These are phyloP conservation scores for Luscinia luscinia DNA, from an alignment of 2,797 vertebrate genomes.

Conservation along the genomic window DNA sequence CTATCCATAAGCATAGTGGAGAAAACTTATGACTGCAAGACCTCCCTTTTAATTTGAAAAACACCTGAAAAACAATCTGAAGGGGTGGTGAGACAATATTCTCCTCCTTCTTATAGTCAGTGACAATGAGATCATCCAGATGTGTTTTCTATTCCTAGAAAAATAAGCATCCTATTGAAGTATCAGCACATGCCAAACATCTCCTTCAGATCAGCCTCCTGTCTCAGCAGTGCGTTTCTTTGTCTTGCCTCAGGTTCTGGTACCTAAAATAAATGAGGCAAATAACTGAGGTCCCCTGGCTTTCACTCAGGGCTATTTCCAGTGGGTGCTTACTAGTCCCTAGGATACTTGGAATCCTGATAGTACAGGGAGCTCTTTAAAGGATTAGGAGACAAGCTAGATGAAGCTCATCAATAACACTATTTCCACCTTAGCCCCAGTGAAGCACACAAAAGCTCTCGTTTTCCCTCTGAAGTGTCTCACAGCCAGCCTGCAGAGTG, in stretches of 20 bases:
- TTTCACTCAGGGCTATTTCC: not conserved
- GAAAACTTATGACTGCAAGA: not conserved
- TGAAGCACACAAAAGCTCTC: not conserved
- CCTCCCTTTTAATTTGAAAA: slow-evolving; percentile 3
- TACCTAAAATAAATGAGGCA: not conserved
- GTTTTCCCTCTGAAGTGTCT: not conserved
- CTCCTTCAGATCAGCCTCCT: not conserved
- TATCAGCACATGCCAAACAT: not conserved
- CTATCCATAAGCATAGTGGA: not conserved
- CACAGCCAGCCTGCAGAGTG: not conserved
- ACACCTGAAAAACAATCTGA: not conserved
- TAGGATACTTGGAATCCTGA: not conserved
- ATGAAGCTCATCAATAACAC: not conserved
- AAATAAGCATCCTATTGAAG: not conserved
- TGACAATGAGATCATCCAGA: not conserved
- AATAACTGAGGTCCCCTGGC: not conserved
- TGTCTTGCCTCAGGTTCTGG: not conserved
- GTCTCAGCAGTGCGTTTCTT: not conserved
- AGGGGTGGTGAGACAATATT: not conserved
- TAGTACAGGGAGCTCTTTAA: not conserved
- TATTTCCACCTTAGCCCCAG: not conserved
- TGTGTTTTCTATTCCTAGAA: not conserved
- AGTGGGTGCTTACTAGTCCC: not conserved
- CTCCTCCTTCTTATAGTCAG: not conserved
- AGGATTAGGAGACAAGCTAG: not conserved